phyloP scores from a whole-genome alignment of 1,140 invertebrate species.

The Zaprionus camerounensis region DNA sequence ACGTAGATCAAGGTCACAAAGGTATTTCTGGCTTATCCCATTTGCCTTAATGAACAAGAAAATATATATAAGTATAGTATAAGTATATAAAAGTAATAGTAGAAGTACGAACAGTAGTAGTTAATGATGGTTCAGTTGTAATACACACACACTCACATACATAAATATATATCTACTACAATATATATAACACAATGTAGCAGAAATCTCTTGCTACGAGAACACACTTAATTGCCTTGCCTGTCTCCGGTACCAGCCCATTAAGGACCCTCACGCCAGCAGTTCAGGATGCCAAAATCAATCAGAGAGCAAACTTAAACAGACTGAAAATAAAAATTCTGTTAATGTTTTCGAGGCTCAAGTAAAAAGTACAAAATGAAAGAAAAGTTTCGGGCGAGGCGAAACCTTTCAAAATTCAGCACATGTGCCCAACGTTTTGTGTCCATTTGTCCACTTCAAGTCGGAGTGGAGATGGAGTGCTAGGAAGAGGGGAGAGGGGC shows the following conservation, averaged over 20 bases:
- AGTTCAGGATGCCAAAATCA: not conserved
- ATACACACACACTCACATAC: no score
- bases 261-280: not conserved
- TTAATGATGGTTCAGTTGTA: no score
- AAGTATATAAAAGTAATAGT: no score
- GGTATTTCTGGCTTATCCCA: no score
- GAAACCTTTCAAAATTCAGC: conserved; percentile 64
- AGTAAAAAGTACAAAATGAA: conserved; percentile 15
- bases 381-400: conserved; percentile 10
- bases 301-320: not conserved
- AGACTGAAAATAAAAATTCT: conserved; percentile 7
- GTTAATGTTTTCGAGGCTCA: conserved; percentile 3
- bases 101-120: no score
- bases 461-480: not conserved
- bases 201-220: not conserved
- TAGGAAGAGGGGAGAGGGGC: not conserved
- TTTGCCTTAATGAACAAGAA: no score
- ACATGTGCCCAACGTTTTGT: conserved; percentile 58
- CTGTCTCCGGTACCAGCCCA: not conserved
- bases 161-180: no score
- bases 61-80: no score
- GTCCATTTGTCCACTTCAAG: conserved; percentile 45
- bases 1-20: no score
- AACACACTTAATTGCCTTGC: conserved; percentile 1
- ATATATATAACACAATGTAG: not conserved